A percentile compares a stretch with the other conserved stretches of the same genome.
phyloP scores from a whole-genome alignment of 2,888 invertebrate genomes.

The Diloba caeruleocephala region DNA sequence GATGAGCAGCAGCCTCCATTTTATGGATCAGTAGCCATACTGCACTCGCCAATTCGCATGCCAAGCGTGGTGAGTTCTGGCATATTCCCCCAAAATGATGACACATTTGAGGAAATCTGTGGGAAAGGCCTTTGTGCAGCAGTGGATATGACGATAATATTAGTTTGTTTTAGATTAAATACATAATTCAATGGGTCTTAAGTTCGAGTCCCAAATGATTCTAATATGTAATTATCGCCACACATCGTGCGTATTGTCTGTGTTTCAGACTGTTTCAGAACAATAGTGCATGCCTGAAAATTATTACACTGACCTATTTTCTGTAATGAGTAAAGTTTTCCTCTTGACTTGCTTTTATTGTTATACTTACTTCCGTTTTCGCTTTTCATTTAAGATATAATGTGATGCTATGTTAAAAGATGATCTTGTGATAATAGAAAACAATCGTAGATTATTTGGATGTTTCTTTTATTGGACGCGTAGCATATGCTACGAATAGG shows the following conservation, averaged over 20 bases:
- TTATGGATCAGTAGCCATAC: no score
- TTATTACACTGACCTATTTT: constrained; percentile 44
- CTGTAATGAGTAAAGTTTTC: constrained; percentile 42
- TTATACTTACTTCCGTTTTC: constrained; percentile 5
- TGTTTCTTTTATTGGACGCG: no score
- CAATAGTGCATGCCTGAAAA: constrained; percentile 36
- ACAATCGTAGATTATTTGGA: no score
- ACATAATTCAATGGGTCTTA: not conserved
- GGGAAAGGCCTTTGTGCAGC: no score
- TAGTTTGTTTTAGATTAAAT: no score
- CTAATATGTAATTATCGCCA: constrained; percentile 6
- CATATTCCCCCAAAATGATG: no score
- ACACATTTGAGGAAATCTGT: no score
- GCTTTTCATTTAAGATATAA: constrained; percentile 2
- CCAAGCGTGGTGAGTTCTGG: no score
- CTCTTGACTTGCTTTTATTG: constrained; percentile 18
- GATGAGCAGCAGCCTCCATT: no score
- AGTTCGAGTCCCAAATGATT: constrained; percentile 4
- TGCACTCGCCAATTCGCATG: no score
- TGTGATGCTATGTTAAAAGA: not conserved
- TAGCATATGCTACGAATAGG: constrained; percentile 68
- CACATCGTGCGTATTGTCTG: constrained; percentile 16
- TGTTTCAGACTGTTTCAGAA: constrained; percentile 18
- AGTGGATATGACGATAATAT: no score
- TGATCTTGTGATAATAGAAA: no score